Base-by-base conservation (phyloP, 2,113 vertebrate species). In the Protobothrops mucrosquamatus region DNA sequence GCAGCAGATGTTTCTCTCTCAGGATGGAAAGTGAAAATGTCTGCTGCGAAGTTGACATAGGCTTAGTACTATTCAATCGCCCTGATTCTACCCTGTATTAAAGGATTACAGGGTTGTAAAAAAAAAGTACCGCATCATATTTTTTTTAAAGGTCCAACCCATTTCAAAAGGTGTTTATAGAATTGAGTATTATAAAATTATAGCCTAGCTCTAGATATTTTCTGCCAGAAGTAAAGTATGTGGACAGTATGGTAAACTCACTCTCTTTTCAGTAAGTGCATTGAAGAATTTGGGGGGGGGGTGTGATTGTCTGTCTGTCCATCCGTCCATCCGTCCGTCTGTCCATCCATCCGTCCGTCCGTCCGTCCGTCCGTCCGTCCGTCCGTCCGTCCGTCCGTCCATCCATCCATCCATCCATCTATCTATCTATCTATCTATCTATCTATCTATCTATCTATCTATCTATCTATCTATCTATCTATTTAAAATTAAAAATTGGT, bases 311-410 rank as follows among this genome's bases (percentile, higher is more conserved):
- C 54, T 4, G 3, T 55, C 54, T 1, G 1, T 55, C 54, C 3
- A 0, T 55, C 54, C 3, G 0, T 15, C 64, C 34, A 6, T 15
- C 59, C 34, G 0, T 69, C 64, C 4, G 0, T 69, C 61, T 14
- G 0, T n/a, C 64, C 34, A 15, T 14, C 61, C n/a, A 34, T 34
- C 64, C 39, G 5, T n/a, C 61, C 29, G 5, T n/a, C 26, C 4
- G 1, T 11, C 10, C 14, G 6, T 39, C 69, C 4, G 0, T 55
- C 54, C 1, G 1, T 55, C 54, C 1, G 1, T 55, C 54, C 1
- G 0, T 55, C 54, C 1, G 0, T 54, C 64, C n/a, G 5, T 15
- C 57, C n/a, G 1, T 69, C 64, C 4, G 1, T 64, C 61, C 12
- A 0, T 64, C 61, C n/a, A 6, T 12, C 61, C n/a, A 34, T 34